These are phyloP conservation scores for Sterna hirundo DNA, from an alignment of 2,113 vertebrate species.

Conservation along the genomic window DNA sequence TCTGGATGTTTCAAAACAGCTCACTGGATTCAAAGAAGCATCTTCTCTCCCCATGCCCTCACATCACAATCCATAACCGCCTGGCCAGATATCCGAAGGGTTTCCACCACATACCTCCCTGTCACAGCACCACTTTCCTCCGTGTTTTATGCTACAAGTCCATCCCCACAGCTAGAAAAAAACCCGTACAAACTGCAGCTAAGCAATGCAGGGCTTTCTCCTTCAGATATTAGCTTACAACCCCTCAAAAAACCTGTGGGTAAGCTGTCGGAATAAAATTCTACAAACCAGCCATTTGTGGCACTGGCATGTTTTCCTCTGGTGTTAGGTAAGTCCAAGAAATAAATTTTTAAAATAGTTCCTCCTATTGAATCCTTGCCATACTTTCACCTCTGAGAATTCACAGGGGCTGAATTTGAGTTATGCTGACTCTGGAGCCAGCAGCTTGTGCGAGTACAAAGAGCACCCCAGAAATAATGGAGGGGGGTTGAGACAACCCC, in stretches of 20 bases:
- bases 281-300: slow-evolving; percentile 6
- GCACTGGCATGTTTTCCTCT: background rate
- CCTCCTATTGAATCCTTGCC: background rate
- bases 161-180: background rate
- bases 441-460: background rate
- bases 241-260: background rate
- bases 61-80: background rate
- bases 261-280: background rate
- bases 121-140: background rate
- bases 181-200: background rate
- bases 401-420: background rate
- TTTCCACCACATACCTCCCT: background rate
- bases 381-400: background rate
- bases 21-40: background rate
- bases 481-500: background rate
- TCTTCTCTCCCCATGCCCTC: background rate
- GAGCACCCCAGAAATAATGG: background rate
- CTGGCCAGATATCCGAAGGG: background rate
- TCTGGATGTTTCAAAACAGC: background rate
- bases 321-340: background rate
- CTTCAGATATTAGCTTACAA: background rate
- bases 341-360: background rate
- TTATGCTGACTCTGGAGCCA: background rate
- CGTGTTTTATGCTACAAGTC: background rate
- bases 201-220: background rate